Evolutionary conservation across 2,888 invertebrate genomes (phyloP), one percentile per base, ranked within the genome.

Genomic region (Hypolimnas misippus): DNA sequence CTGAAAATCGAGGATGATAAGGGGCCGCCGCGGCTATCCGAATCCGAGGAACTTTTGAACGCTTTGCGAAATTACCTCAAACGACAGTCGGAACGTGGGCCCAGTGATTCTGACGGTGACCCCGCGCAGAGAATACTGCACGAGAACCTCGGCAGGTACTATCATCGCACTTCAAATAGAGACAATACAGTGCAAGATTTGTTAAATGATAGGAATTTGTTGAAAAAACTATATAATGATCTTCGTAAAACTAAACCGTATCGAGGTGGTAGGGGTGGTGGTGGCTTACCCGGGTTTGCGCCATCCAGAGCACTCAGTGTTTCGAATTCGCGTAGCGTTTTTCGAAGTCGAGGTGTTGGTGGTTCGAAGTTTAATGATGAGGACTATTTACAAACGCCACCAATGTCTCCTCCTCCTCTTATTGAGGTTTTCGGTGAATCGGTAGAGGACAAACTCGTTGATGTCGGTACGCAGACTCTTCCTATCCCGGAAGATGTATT

Each of bases 141-240:
- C 61, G 95, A 96, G 71, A 95, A 95, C 6, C 86, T 96, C 14
- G 93, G 94, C 70, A 91, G 95, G 67, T 95, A 95, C 76, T 95
- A 94, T 77, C 92, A 94, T 68, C 93, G 94, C 70, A 93, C 94
- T 12, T 89, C 93, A 0, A 95, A 94, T 74, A 92, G 95, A 62
- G 94, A 96, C 68, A 93, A 93, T 79, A 94, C 96, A 62, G 95
- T 96, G 71, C 94, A 95, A 57, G 95, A 95, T 74, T 90, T 96
- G 55, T 84, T 96, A 57, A 95, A 95, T 8, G 95, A 97, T 80
- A 93, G 96, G 73, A 95, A 94, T 75, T 90, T 96, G 25, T 86
- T 97, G 57, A 96, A 95, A 81, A 95, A 94, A 79, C 87, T 96
- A 31, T 95, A 96, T 77, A 95, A 95, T 77, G 95, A 96, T 75